A percentile compares a stretch with the other conserved stretches of the same genome.
phyloP scores from a whole-genome alignment of 2,113 vertebrate species.

The Heterochromis multidens region DNA sequence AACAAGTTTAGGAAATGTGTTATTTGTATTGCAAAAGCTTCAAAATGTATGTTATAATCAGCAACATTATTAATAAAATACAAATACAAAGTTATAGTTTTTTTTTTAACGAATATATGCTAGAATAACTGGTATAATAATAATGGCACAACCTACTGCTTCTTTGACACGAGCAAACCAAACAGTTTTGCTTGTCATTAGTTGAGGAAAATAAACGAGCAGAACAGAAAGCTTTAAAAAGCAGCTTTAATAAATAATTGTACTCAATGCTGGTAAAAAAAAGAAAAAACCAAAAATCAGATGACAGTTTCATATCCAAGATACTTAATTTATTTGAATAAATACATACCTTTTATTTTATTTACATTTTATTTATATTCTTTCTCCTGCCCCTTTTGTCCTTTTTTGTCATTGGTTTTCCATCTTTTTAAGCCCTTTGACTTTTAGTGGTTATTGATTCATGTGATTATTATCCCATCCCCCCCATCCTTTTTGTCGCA shows the following conservation, averaged over 20 bases:
- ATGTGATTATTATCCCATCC: neutral
- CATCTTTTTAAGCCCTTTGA: neutral
- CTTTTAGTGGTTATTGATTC: fast-evolving
- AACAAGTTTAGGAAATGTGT: neutral
- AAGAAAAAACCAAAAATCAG: too few species aligned
- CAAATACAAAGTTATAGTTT: neutral
- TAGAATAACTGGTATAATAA: too few species aligned
- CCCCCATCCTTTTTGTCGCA: neutral
- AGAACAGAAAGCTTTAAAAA: too few species aligned
- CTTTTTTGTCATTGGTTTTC: neutral
- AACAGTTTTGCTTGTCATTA: neutral
- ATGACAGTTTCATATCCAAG: too few species aligned
- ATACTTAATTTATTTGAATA: too few species aligned
- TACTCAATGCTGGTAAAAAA: too few species aligned
- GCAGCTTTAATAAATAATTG: too few species aligned
- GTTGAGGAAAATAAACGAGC: too few species aligned
- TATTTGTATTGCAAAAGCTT: neutral
- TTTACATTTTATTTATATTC: too few species aligned
- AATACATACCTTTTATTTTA: too few species aligned
- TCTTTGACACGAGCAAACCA: neutral
- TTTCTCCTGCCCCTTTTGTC: too few species aligned
- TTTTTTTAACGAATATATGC: neutral
- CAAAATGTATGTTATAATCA: neutral
- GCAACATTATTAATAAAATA: neutral
- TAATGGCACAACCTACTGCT: neutral